These are phyloP conservation scores for Apostichopus japonicus DNA, from an alignment of 35 echinoderm and acorn worm species.

Conservation along the genomic window DNA sequence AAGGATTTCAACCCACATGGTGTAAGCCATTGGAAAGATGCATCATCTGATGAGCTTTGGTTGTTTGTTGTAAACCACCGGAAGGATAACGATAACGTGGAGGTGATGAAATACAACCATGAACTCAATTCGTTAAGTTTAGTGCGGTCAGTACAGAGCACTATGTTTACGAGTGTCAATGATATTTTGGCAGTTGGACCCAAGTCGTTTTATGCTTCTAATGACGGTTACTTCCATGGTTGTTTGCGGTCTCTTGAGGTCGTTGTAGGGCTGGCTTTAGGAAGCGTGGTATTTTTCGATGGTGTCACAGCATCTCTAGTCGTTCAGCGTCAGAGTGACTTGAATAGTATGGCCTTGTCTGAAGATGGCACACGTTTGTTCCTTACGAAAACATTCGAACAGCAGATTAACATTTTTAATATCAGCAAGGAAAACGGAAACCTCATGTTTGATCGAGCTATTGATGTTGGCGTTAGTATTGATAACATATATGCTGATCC, in stretches of 20 bases:
- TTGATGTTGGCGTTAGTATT: conserved; percentile 21
- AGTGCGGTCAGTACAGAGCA: not conserved
- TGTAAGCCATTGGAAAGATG: not conserved
- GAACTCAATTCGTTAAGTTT: conserved; percentile 12
- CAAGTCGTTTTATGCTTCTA: conserved; percentile 37
- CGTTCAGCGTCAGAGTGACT: not conserved
- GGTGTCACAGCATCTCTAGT: too few species aligned
- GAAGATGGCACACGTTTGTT: not conserved
- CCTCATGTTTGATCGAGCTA: not conserved
- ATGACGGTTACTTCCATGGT: not conserved
- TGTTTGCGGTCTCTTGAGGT: too few species aligned
- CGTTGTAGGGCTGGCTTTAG: too few species aligned
- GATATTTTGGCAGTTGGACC: conserved; percentile 28
- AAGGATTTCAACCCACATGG: conserved; percentile 37
- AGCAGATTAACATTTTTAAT: not conserved
- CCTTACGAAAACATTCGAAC: not conserved
- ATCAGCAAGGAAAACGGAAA: not conserved
- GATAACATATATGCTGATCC: conserved; percentile 8
- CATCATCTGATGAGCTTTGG: not conserved
- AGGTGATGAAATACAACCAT: not conserved
- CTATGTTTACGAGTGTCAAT: conserved; percentile 22
- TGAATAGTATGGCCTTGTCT: not conserved
- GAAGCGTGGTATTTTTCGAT: too few species aligned
- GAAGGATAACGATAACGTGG: not conserved
- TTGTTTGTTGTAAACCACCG: conserved; percentile 37